phyloP scores from a whole-genome alignment of 2,113 vertebrate species.

The Corvus moneduloides region DNA sequence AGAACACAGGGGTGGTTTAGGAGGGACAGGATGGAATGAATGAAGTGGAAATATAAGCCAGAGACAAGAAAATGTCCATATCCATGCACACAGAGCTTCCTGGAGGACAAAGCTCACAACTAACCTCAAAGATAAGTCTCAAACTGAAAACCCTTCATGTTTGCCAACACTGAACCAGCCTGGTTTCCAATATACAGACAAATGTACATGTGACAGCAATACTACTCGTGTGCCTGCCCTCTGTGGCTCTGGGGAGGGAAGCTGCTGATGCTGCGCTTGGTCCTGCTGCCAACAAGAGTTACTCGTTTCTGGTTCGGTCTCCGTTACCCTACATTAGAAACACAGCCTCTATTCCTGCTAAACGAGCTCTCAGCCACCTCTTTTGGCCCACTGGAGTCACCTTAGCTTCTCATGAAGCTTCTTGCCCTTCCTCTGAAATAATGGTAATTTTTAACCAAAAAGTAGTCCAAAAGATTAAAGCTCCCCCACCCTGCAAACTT shows the following conservation, averaged over 20 bases:
- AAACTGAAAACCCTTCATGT: neutral
- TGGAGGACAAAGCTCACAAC: neutral
- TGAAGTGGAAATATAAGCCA: neutral
- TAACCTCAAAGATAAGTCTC: neutral
- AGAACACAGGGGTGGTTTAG: neutral
- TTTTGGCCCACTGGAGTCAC: neutral
- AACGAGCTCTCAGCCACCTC: neutral
- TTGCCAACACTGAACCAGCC: neutral
- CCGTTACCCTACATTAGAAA: neutral
- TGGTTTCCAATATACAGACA: neutral
- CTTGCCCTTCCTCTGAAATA: neutral
- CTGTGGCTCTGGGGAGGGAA: neutral
- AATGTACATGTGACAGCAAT: fast-evolving
- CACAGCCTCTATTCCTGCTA: neutral
- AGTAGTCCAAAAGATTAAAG: neutral
- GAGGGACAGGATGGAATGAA: neutral
- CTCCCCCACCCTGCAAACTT: neutral
- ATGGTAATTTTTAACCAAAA: neutral
- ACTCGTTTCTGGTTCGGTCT: neutral
- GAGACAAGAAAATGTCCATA: neutral
- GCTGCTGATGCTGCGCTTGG: neutral
- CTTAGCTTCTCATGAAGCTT: neutral
- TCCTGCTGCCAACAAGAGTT: neutral
- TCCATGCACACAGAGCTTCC: fast-evolving
- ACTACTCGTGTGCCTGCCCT: neutral